phyloP scores from a whole-genome alignment of 2,113 vertebrate species.

The Prochilodus magdalenae region DNA sequence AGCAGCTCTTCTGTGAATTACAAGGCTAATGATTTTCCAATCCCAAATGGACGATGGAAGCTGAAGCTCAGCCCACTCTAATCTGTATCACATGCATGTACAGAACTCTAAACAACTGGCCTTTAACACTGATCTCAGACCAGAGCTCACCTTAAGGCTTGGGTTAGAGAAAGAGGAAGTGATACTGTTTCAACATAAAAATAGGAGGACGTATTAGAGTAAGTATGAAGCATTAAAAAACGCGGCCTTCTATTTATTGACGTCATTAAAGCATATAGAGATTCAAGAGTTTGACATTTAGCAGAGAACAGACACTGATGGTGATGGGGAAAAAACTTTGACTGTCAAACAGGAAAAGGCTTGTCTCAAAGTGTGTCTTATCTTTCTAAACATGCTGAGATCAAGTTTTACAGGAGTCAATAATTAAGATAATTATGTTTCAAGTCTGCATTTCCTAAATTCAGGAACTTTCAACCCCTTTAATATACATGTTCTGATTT shows the following conservation, averaged over 20 bases:
- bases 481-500: too few relatives aligned
- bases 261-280: neutral
- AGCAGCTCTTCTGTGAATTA: constrained; percentile 9
- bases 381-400: too few relatives aligned
- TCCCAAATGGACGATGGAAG: too few relatives aligned
- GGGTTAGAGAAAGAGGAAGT: neutral
- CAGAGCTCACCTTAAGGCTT: neutral
- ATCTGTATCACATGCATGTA: constrained; percentile 47
- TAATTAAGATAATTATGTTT: too few relatives aligned
- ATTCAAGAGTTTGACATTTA: too few relatives aligned
- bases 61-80: neutral
- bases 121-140: neutral
- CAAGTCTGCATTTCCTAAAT: too few relatives aligned
- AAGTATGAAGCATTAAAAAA: neutral
- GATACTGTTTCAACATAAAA: neutral
- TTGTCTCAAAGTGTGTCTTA: too few relatives aligned
- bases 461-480: too few relatives aligned
- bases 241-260: neutral
- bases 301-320: too few relatives aligned
- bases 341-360: too few relatives aligned
- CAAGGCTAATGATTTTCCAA: neutral
- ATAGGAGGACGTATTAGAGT: neutral
- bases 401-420: too few relatives aligned
- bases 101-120: neutral
- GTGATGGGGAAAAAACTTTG: too few relatives aligned